These are phyloP conservation scores for Schizaphis graminum DNA, from an alignment of 2,888 invertebrate species.

Conservation along the genomic window DNA sequence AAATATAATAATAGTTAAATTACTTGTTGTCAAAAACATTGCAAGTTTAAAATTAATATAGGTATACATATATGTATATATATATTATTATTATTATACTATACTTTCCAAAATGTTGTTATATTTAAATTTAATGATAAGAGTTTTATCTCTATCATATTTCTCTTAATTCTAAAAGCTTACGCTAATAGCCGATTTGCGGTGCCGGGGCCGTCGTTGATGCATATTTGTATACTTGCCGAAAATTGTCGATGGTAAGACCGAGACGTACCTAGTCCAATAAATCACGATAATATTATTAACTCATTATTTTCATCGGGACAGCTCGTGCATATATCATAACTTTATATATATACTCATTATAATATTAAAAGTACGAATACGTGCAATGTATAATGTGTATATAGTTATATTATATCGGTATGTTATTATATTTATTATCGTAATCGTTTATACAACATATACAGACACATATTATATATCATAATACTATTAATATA, in stretches of 20 bases:
- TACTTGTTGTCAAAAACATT: no score
- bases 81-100: background rate
- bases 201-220: background rate
- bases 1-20: no score
- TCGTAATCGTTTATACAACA: background rate
- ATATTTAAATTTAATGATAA: background rate
- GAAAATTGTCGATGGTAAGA: background rate
- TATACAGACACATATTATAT: background rate
- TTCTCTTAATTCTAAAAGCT: background rate
- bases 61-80: no score
- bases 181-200: background rate
- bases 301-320: background rate
- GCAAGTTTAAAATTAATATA: background rate
- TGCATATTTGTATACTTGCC: background rate
- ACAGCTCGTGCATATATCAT: background rate
- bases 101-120: background rate
- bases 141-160: background rate
- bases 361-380: background rate
- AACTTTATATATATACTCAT: background rate
- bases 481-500: background rate
- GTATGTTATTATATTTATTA: constrained; percentile 2
- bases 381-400: background rate
- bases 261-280: background rate
- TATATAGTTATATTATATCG: background rate
- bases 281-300: background rate